Evolutionary conservation across 2,113 vertebrate genomes (phyloP).

Genomic region (Neotoma lepida): DNA sequence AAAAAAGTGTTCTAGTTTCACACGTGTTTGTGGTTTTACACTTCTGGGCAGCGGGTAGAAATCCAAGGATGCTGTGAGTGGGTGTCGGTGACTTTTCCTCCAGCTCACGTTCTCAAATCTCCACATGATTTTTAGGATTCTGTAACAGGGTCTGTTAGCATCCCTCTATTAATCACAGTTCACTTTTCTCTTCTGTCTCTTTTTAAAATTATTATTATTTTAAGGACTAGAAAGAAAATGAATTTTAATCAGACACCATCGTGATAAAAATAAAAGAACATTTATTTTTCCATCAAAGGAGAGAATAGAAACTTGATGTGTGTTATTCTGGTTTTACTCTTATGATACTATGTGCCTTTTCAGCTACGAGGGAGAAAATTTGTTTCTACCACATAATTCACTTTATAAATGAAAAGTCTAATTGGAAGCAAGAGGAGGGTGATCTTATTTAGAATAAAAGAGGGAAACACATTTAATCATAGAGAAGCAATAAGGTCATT

Average conservation of each 20-base stretch:
- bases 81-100: constrained; percentile 43
- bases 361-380: constrained; percentile 20
- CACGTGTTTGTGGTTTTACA: constrained; percentile 28
- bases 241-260: constrained; percentile 14
- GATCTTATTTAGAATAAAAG: constrained; percentile 32
- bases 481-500: constrained; percentile 32
- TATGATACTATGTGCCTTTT: background rate
- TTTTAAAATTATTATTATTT: background rate
- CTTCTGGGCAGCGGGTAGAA: constrained; percentile 30
- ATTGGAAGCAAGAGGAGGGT: background rate
- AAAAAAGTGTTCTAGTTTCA: constrained; percentile 3
- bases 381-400: constrained; percentile 37
- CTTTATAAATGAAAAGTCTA: constrained; percentile 52
- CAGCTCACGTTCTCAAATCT: constrained; percentile 38
- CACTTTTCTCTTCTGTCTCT: background rate
- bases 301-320: constrained; percentile 27
- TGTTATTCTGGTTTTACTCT: constrained; percentile 41
- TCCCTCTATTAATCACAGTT: background rate
- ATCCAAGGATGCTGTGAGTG: constrained; percentile 18
- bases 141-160: background rate
- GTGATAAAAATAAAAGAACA: constrained; percentile 46
- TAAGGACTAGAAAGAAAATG: constrained; percentile 24
- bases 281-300: constrained; percentile 28
- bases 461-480: constrained; percentile 39
- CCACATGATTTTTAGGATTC: constrained; percentile 12